A percentile compares a stretch with the other conserved stretches of the same genome.
phyloP scores from a whole-genome alignment of 2,113 vertebrate species.

The Aptenodytes forsteri region DNA sequence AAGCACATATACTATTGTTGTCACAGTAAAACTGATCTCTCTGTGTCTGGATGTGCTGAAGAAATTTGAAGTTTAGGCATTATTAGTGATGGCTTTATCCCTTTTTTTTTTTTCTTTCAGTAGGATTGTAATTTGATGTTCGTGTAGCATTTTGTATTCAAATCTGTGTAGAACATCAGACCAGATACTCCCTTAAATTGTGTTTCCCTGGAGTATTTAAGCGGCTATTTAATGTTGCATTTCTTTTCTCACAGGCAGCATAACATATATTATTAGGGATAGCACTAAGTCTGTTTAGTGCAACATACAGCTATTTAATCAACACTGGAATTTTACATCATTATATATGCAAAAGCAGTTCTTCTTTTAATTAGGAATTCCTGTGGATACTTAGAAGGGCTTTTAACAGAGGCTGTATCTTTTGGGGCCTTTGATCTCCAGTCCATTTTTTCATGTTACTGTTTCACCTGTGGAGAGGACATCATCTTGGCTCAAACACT shows the following conservation, averaged over 20 bases:
- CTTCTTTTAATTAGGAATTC: not conserved
- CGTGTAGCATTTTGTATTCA: not conserved
- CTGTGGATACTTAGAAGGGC: not conserved
- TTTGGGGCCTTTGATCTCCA: not conserved
- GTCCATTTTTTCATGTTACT: not conserved
- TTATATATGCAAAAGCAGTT: not conserved
- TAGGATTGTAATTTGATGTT: not conserved
- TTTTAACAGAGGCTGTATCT: not conserved
- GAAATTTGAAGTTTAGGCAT: not conserved
- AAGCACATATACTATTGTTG: not conserved
- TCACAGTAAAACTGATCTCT: not conserved
- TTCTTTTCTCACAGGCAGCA: not conserved
- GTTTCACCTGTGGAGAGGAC: not conserved
- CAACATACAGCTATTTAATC: not conserved
- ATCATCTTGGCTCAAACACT: not conserved
- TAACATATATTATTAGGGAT: not conserved
- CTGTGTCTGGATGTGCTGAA: not conserved
- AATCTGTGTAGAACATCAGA: not conserved
- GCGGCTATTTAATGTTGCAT: not conserved
- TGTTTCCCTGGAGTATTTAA: not conserved
- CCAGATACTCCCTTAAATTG: not conserved
- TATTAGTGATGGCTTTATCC: not conserved
- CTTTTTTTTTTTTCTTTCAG: not conserved
- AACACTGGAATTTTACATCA: not conserved
- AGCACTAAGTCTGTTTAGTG: not conserved